Base-by-base conservation (phyloP, 2,888 invertebrate genomes). In the Leucophenga maculata region DNA sequence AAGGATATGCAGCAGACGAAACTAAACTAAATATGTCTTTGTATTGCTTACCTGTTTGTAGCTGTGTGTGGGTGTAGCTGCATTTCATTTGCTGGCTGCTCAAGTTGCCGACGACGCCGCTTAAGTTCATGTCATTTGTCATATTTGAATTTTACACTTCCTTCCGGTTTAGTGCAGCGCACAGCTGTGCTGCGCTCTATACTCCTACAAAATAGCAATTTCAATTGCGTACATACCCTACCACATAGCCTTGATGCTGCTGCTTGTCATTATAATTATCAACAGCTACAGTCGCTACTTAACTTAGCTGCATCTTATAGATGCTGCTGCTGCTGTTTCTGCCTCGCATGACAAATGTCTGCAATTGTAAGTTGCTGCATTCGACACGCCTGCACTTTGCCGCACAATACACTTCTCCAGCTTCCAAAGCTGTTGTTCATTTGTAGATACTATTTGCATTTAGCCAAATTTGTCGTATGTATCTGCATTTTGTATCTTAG, bases 111-210 rank as follows among this genome's bases (percentile, higher is more conserved):
- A 52, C 65, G 73, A 64, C 72, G 83, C 75, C 80, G 80, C 81
- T 83, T 82, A 83, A 81, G 77, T 81, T 81, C 77, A 83, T 83
- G 81, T 83, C 81, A 81, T 83, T 83, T 81, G 81, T 81, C 81
- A 81, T 83, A 81, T 81, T 81, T 81, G 83, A 81, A 81, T 81
- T 81, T 81, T 81, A 83, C 82, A 81, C 83, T 81, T 81, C 81
- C 81, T 83, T 83, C 81, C 83, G 81, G 81, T 83, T 64, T 64
- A 18, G 20, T 39, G 60, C 60, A 39, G 60, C 60, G 39, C 39
- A 60, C 54, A 39, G 39, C 39, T 60, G 60, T 39, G 11, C 26
- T 39, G 39, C 39, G 1, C 1, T 11, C 8, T 11, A 8, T 39
- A 9, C 39, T 39, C 1, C 11, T 39, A 1, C 39, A 39, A 39